A percentile compares a stretch with the other conserved stretches of the same genome.
These are phyloP conservation scores for Crypturellus tataupa DNA, from an alignment of 2,797 vertebrate genomes.

Conservation along the genomic window DNA sequence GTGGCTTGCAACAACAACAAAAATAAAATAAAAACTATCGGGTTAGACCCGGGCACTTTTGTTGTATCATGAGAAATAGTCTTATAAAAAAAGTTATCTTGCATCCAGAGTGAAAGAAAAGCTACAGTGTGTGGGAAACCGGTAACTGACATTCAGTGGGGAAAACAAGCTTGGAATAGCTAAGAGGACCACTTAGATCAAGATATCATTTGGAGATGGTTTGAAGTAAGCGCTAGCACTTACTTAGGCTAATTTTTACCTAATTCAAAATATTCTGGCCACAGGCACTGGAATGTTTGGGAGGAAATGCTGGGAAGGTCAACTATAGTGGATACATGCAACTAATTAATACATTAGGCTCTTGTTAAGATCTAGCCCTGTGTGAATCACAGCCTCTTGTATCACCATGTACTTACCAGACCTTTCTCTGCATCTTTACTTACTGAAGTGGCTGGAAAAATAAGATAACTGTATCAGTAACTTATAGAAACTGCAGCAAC, in stretches of 20 bases:
- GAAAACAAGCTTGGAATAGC: rapidly evolving
- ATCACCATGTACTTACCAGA: conserved; percentile 47
- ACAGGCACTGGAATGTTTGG: background rate
- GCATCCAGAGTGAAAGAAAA: background rate
- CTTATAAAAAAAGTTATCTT: background rate
- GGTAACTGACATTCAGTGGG: rapidly evolving
- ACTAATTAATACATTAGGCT: background rate
- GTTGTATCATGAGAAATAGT: background rate
- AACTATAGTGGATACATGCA: background rate
- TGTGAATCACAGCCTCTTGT: background rate
- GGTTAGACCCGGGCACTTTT: background rate
- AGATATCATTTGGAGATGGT: background rate
- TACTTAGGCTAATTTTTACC: background rate
- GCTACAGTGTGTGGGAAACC: background rate
- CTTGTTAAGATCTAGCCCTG: background rate
- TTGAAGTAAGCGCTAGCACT: background rate
- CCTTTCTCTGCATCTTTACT: background rate
- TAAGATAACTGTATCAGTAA: background rate
- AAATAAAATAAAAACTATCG: background rate
- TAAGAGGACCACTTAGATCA: background rate
- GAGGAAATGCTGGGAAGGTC: background rate
- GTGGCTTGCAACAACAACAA: background rate
- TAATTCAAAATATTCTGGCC: background rate
- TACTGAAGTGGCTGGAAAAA: conserved; percentile 2
- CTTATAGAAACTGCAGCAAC: background rate